Evolutionary conservation across 2,113 vertebrate genomes (phyloP).

Genomic region (Nymphicus hollandicus): DNA sequence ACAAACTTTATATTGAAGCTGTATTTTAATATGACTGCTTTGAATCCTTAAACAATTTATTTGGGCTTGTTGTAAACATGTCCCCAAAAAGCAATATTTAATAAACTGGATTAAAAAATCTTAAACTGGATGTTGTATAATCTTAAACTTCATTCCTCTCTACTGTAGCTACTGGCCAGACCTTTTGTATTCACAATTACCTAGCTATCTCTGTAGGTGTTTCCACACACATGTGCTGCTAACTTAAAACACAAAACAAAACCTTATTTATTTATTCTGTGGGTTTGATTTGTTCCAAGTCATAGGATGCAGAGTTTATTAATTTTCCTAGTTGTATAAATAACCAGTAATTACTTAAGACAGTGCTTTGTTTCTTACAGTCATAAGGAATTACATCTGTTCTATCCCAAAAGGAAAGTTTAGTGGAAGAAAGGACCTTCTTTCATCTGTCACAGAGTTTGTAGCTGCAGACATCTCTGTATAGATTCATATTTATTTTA

Average conservation of each 20-base stretch:
- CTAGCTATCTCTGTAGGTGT: background rate
- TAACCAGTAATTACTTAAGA: background rate
- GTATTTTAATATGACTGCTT: constrained; percentile 95
- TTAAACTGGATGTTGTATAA: constrained; percentile 32
- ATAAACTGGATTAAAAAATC: constrained; percentile 85
- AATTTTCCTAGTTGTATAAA: background rate
- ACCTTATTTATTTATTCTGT: background rate
- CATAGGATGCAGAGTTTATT: background rate
- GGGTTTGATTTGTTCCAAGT: background rate
- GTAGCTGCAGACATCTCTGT: background rate
- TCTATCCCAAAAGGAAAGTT: background rate
- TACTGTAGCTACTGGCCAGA: background rate
- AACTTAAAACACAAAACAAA: background rate
- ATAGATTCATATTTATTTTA: background rate
- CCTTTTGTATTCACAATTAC: background rate
- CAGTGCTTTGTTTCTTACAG: background rate
- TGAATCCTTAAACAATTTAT: constrained; percentile 85
- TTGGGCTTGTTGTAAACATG: constrained; percentile 85
- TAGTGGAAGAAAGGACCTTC: background rate
- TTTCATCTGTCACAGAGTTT: background rate
- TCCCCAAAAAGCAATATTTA: constrained; percentile 91
- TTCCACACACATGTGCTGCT: rapidly evolving
- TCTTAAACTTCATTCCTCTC: background rate
- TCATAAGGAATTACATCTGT: background rate
- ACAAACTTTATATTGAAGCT: constrained; percentile 94